These are phyloP conservation scores for Anoura caudifer DNA, from an alignment of 2,113 vertebrate genomes.

Conservation along the genomic window DNA sequence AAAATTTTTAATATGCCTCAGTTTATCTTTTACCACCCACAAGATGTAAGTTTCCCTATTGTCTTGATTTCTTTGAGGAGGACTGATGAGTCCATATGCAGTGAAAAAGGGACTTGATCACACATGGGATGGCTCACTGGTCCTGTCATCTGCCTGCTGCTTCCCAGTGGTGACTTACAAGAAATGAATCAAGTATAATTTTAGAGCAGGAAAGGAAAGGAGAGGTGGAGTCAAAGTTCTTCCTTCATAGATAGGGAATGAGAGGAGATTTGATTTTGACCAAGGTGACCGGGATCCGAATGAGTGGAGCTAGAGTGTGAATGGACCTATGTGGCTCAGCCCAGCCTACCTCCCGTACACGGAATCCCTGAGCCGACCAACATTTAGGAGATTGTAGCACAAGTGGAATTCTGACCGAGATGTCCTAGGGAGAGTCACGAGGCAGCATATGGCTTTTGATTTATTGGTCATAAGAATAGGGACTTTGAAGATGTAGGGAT, in stretches of 20 bases:
- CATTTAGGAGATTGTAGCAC: not conserved
- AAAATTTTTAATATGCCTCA: not conserved
- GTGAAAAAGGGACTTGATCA: not conserved
- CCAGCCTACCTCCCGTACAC: not conserved
- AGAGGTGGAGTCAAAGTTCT: not conserved
- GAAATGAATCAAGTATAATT: not conserved
- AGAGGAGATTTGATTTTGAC: not conserved
- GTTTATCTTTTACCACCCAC: not conserved
- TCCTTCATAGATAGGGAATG: not conserved
- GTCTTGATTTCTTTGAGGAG: not conserved
- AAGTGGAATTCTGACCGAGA: not conserved
- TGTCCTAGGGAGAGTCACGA: not conserved
- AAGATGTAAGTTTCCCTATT: not conserved
- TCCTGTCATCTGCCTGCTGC: not conserved
- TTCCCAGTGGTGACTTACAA: not conserved
- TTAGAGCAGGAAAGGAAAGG: not conserved
- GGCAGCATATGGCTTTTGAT: not conserved
- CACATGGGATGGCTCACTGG: not conserved
- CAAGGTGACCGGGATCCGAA: not conserved
- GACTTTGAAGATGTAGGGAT: not conserved
- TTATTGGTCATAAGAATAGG: not conserved
- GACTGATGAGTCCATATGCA: not conserved
- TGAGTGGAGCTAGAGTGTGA: not conserved
- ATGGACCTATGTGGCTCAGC: not conserved
- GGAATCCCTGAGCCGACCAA: not conserved